phyloP scores from a whole-genome alignment of 1,140 invertebrate genomes.

The Papilio xuthus region DNA sequence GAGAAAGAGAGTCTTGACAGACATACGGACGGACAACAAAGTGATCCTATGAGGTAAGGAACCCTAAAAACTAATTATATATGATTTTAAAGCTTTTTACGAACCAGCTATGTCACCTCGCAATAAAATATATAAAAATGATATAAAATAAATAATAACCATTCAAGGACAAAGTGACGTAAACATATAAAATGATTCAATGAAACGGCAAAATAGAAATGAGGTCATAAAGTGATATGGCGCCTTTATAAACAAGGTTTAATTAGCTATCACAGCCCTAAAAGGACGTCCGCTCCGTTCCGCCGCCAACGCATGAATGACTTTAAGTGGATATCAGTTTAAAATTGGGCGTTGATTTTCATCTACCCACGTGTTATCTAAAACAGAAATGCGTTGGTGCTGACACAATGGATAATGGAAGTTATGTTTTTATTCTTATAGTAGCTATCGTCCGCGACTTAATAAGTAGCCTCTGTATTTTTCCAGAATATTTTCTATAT shows the following conservation, averaged over 20 bases:
- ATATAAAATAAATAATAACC: not conserved
- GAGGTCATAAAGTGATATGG: slow-evolving; percentile 2
- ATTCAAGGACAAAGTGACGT: not conserved
- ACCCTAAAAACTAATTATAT: too few species aligned
- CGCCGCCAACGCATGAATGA: slow-evolving; percentile 52
- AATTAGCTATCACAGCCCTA: slow-evolving; percentile 39
- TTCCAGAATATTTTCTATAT: too few species aligned
- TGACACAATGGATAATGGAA: slow-evolving; percentile 40
- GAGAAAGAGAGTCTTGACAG: too few species aligned
- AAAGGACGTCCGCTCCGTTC: slow-evolving; percentile 43
- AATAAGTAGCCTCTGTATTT: too few species aligned
- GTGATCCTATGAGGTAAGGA: too few species aligned
- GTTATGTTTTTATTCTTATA: slow-evolving; percentile 2
- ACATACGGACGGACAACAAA: too few species aligned
- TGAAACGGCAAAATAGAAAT: not conserved
- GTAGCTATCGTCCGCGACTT: too few species aligned
- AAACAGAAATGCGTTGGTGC: slow-evolving; percentile 44
- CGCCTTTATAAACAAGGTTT: slow-evolving; percentile 41
- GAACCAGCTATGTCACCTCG: not conserved
- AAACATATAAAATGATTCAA: slow-evolving; percentile 1
- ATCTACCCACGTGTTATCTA: slow-evolving; percentile 52
- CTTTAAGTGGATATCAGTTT: slow-evolving; percentile 41
- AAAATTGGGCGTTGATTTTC: slow-evolving; percentile 41
- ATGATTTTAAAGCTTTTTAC: too few species aligned
- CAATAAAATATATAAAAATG: not conserved